These are phyloP conservation scores for Zophobas atratus DNA, from an alignment of 1,140 invertebrate species.

Conservation along the genomic window DNA sequence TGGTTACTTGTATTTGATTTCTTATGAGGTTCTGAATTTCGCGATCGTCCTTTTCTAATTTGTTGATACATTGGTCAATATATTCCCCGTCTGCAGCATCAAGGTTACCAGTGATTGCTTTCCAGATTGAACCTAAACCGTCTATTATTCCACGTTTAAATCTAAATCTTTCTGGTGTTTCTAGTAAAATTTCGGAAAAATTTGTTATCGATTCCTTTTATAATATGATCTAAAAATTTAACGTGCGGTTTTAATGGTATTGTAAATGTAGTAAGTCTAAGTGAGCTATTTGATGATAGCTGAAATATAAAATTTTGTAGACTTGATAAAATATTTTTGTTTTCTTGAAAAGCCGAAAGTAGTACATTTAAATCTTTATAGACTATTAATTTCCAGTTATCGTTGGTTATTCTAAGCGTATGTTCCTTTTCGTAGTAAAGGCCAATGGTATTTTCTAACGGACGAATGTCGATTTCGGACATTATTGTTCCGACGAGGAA, in stretches of 20 bases:
- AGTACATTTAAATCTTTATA: slow-evolving; percentile 18
- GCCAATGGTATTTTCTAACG: slow-evolving; percentile 33
- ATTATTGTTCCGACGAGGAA: slow-evolving; percentile 28
- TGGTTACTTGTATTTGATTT: slow-evolving; percentile 53
- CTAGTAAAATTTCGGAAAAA: slow-evolving; percentile 8
- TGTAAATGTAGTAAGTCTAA: slow-evolving; percentile 39
- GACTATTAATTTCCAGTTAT: slow-evolving; percentile 48
- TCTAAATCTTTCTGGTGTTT: neutral
- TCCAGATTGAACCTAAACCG: slow-evolving; percentile 51
- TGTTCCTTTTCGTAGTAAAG: slow-evolving; percentile 39
- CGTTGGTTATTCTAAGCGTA: slow-evolving; percentile 45
- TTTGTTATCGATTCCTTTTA: slow-evolving; percentile 27
- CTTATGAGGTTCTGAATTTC: slow-evolving; percentile 52
- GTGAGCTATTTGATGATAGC: slow-evolving; percentile 29
- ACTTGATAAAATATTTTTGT: slow-evolving; percentile 37
- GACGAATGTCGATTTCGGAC: neutral
- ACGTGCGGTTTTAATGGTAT: slow-evolving; percentile 27
- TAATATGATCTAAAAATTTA: slow-evolving; percentile 34
- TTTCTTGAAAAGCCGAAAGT: neutral
- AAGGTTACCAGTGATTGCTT: slow-evolving; percentile 54
- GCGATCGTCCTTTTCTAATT: slow-evolving; percentile 47
- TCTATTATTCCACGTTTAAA: slow-evolving; percentile 54
- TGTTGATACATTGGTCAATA: slow-evolving; percentile 53
- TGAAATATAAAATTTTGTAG: slow-evolving; percentile 13
- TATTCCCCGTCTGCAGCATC: slow-evolving; percentile 54